These are phyloP conservation scores for Acrocephalus scirpaceus DNA, from an alignment of 2,797 vertebrate species.

Conservation along the genomic window DNA sequence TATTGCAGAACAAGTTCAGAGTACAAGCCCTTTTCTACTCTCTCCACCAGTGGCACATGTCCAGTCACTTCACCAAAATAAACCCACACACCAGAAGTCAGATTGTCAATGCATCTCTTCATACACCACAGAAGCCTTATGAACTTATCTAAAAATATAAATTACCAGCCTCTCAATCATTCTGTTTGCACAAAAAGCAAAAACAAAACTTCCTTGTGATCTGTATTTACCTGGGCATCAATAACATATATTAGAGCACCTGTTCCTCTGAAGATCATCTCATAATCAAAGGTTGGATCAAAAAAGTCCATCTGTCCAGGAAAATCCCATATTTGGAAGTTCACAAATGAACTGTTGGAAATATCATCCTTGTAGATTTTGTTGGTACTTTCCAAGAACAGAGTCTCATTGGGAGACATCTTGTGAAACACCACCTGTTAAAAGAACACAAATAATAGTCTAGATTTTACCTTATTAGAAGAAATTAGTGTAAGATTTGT, in stretches of 20 bases:
- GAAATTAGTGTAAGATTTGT: background rate
- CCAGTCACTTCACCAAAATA: background rate
- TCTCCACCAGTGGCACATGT: background rate
- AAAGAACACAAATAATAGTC: conserved; percentile 34
- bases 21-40: background rate
- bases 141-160: background rate
- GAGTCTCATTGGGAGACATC: conserved; percentile 99
- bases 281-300: conserved; percentile 98
- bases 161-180: background rate
- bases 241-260: conserved; percentile 99
- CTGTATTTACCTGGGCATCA: conserved; percentile 91
- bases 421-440: conserved; percentile 98
- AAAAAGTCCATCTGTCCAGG: conserved; percentile 99
- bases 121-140: background rate
- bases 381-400: conserved; percentile 99
- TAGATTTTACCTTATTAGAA: background rate
- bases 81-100: background rate
- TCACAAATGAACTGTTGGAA: conserved; percentile 99
- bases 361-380: conserved; percentile 99
- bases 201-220: background rate
- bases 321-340: conserved; percentile 99
- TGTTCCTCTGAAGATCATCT: conserved; percentile 99
- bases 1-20: background rate
- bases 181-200: background rate
- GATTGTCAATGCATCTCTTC: background rate